Conservation (phyloP, 2,888 invertebrate genomes). For the Glaucopsyche alexis region DNA sequence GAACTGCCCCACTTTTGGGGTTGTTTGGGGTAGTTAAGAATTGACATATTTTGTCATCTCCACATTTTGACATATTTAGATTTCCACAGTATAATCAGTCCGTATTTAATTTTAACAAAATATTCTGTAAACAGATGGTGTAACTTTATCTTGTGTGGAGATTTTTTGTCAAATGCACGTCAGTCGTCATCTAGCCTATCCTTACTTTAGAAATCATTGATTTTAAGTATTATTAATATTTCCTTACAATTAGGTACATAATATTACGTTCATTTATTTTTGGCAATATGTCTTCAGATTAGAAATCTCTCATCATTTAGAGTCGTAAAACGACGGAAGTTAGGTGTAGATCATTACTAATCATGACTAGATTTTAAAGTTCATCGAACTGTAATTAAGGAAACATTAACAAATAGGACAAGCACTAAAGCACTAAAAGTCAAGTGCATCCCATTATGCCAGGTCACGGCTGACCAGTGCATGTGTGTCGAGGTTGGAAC, state of each 20-base stretch:
- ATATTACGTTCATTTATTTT: conserved; percentile 2
- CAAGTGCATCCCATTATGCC: conserved; percentile 48
- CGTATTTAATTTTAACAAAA: too few relatives aligned
- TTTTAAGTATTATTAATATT: not conserved
- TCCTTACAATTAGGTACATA: not conserved
- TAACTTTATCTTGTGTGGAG: too few relatives aligned
- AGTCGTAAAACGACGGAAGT: not conserved
- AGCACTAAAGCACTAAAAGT: conserved; percentile 39
- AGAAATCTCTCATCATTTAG: not conserved
- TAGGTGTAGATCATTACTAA: not conserved
- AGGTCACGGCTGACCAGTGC: conserved; percentile 45
- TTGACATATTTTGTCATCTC: too few relatives aligned
- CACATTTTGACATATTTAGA: too few relatives aligned
- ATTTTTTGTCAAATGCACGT: too few relatives aligned
- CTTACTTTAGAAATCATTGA: not conserved
- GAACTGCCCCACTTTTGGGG: too few relatives aligned
- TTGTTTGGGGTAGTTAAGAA: too few relatives aligned
- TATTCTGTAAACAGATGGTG: too few relatives aligned
- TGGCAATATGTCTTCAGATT: not conserved
- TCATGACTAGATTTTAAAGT: conserved; percentile 1
- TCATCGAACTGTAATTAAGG: conserved; percentile 12
- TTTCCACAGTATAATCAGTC: too few relatives aligned
- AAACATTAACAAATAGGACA: conserved; percentile 17
- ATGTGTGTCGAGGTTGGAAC: conserved; percentile 47
- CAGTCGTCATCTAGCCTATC: too few relatives aligned